phyloP scores from a whole-genome alignment of 1,140 invertebrate genomes.

The Drosophila lacteicornis region DNA sequence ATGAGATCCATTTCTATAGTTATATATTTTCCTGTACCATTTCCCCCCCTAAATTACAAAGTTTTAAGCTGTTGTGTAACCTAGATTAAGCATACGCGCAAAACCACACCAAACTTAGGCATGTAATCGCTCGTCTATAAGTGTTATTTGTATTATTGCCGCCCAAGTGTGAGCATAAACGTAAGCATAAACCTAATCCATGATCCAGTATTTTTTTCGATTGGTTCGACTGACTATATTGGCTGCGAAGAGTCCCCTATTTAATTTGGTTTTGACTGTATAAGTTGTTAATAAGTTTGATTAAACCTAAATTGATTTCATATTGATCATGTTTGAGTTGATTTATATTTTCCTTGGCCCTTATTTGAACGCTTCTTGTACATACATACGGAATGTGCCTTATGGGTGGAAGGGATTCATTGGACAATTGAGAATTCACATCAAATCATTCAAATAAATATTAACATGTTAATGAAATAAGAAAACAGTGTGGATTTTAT shows the following conservation, averaged over 20 bases:
- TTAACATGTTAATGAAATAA: constrained; percentile 13
- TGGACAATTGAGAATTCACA: constrained; percentile 45
- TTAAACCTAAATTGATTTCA: constrained; percentile 46
- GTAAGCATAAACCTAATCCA: constrained; percentile 42
- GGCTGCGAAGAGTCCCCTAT: constrained; percentile 21
- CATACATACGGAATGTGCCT: constrained; percentile 38
- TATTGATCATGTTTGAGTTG: constrained; percentile 1
- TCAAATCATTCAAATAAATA: constrained; percentile 28
- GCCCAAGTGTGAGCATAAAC: constrained; percentile 26
- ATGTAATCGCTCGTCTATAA: constrained; percentile 51
- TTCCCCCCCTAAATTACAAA: constrained; percentile 12
- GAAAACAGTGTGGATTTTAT: not conserved
- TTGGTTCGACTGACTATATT: constrained; percentile 16
- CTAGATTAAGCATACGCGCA: constrained; percentile 35
- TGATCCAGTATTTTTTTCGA: constrained; percentile 49
- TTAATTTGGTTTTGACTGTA: constrained; percentile 20
- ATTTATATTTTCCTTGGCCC: not conserved
- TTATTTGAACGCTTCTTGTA: constrained; percentile 14
- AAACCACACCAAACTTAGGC: constrained; percentile 42
- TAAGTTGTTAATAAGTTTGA: constrained; percentile 52
- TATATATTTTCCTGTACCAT: constrained; percentile 34
- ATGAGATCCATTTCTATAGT: constrained; percentile 39
- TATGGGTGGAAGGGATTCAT: constrained; percentile 35
- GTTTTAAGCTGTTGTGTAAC: constrained; percentile 50
- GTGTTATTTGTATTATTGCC: constrained; percentile 59